Percentiles rank a stretch among this genome's conserved stretches.
phyloP scores from a whole-genome alignment of 2,797 vertebrate species.

The Urosaurus nigricauda region DNA sequence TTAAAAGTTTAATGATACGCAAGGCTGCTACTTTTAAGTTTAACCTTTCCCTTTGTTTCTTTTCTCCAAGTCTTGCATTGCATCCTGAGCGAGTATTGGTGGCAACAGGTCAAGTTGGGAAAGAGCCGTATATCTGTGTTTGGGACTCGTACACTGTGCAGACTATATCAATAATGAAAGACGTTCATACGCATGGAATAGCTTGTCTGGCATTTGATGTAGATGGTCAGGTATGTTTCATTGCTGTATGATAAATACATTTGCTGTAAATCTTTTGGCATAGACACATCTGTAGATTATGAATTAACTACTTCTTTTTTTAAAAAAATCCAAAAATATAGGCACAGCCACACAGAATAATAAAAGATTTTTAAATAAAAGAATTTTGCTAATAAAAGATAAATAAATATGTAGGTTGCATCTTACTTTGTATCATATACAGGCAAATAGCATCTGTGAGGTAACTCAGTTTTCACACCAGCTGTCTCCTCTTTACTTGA shows the following conservation, averaged over 20 bases:
- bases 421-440: neutral
- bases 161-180: conserved; percentile 95
- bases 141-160: conserved; percentile 98
- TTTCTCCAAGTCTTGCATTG: conserved; percentile 90
- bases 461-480: neutral
- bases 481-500: neutral
- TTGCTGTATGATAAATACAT: conserved; percentile 33
- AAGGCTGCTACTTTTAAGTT: conserved; percentile 37
- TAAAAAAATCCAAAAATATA: neutral
- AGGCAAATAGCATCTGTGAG: neutral
- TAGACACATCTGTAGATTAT: conserved; percentile 32
- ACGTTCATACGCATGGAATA: conserved; percentile 94
- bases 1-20: neutral
- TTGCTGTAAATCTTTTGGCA: conserved; percentile 10
- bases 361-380: no score
- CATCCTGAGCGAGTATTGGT: conserved; percentile 97
- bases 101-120: conserved; percentile 98
- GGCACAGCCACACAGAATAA: neutral
- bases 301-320: conserved; percentile 35
- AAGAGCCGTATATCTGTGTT: conserved; percentile 97
- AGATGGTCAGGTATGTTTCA: conserved; percentile 92
- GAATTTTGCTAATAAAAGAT: neutral
- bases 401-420: neutral
- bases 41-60: conserved; percentile 45
- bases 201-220: conserved; percentile 97